Evolutionary conservation across 1,140 invertebrate species (phyloP).

Genomic region (Parasteatoda tepidariorum): DNA sequence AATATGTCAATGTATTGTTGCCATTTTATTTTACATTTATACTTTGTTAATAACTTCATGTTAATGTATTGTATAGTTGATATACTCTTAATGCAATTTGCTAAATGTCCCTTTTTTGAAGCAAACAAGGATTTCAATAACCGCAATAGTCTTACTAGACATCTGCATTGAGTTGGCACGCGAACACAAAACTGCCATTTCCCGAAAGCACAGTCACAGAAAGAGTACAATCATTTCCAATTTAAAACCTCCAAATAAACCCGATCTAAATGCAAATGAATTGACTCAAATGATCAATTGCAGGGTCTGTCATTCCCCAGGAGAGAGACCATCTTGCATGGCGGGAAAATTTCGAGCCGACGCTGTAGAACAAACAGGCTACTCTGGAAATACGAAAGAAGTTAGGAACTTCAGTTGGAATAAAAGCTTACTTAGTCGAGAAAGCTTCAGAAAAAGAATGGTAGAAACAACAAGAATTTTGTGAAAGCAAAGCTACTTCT

Average conservation of each 20-base stretch:
- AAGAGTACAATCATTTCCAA: background rate
- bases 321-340: conserved; percentile 37
- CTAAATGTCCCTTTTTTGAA: too few species aligned
- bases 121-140: background rate
- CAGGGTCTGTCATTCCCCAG: background rate
- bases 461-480: conserved; percentile 15
- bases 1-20: too few species aligned
- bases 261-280: conserved; percentile 59
- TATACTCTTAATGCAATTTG: too few species aligned
- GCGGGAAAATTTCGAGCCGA: too few species aligned
- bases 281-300: conserved; percentile 37
- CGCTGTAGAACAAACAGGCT: background rate
- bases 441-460: background rate
- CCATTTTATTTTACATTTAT: too few species aligned
- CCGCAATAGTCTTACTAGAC: background rate
- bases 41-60: too few species aligned
- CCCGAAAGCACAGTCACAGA: background rate
- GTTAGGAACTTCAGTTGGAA: background rate
- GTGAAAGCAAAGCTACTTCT: background rate
- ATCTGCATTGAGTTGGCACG: background rate
- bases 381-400: background rate
- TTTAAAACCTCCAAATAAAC: conserved; percentile 28
- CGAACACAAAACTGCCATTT: background rate
- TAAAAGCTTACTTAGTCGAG: background rate
- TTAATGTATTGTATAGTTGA: too few species aligned